Conservation (phyloP, 2,888 invertebrate species). For the Cosmia pyralina region DNA sequence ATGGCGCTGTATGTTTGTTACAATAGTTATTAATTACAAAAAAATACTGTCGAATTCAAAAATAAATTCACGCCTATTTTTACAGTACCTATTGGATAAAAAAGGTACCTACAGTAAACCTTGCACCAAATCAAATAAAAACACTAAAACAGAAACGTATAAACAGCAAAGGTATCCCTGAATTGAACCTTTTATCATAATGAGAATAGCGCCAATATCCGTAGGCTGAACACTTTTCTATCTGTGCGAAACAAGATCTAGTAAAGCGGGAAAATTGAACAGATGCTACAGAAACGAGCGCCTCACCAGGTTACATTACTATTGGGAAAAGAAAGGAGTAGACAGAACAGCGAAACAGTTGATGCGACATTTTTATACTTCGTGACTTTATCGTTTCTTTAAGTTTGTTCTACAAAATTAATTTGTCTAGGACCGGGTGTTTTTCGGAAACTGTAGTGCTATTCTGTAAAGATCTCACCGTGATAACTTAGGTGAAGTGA, state of each 20-base stretch:
- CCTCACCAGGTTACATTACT: slow-evolving; percentile 78
- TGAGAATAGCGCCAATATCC: slow-evolving; percentile 67
- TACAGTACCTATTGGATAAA: background rate
- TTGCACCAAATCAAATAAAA: slow-evolving; percentile 30
- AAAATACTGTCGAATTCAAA: background rate
- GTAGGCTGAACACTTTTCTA: slow-evolving; percentile 63
- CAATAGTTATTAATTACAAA: background rate
- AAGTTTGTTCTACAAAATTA: background rate
- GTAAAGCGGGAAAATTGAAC: slow-evolving; percentile 77
- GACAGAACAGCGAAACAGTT: slow-evolving; percentile 1
- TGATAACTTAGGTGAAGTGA: too few relatives aligned
- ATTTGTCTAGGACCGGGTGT: background rate
- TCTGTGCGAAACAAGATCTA: slow-evolving; percentile 70
- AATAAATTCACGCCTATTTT: background rate
- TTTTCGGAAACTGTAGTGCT: too few relatives aligned
- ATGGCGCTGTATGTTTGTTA: too few relatives aligned
- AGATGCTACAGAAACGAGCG: slow-evolving; percentile 79
- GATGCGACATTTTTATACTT: slow-evolving; percentile 44
- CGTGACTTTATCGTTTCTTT: background rate
- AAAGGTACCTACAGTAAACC: background rate
- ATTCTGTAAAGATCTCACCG: too few relatives aligned
- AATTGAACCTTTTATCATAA: slow-evolving; percentile 69
- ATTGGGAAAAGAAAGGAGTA: slow-evolving; percentile 66
- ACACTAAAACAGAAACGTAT: slow-evolving; percentile 25
- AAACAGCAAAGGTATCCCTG: slow-evolving; percentile 51